Conservation (phyloP, 2,797 vertebrate species). For the Odontamblyopus lacepedii region DNA sequence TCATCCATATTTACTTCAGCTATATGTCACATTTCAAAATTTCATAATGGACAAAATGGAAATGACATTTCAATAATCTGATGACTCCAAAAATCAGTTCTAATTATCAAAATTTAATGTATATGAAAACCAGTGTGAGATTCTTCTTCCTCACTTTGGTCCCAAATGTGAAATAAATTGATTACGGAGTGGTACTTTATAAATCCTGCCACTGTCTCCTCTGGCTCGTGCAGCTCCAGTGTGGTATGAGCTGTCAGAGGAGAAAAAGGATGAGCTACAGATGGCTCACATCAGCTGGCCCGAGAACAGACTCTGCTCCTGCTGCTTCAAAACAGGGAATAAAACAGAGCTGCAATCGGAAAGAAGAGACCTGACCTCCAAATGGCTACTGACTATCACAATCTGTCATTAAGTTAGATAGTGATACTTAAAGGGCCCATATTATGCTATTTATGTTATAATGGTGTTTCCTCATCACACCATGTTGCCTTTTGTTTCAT, state of each 20-base stretch:
- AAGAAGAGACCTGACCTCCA: background rate
- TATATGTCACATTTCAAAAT: no score
- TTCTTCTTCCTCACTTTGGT: background rate
- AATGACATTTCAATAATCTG: no score
- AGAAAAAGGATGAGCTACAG: constrained; percentile 22
- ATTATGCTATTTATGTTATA: no score
- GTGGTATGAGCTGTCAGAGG: constrained; percentile 7
- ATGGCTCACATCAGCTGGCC: constrained; percentile 8
- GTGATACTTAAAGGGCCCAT: background rate
- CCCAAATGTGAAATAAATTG: background rate
- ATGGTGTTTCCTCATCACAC: no score
- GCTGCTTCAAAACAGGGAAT: constrained; percentile 14
- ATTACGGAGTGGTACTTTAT: constrained; percentile 6
- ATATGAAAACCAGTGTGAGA: background rate
- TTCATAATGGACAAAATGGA: no score
- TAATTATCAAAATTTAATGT: no score
- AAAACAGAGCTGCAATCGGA: constrained; percentile 5
- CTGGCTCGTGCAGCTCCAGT: constrained; percentile 11
- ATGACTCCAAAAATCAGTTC: no score
- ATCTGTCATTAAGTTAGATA: background rate
- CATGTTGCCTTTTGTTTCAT: no score
- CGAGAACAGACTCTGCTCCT: constrained; percentile 9
- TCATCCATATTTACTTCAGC: no score
- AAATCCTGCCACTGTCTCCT: constrained; percentile 4
- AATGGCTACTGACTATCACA: background rate